Evolutionary conservation across 2,797 vertebrate species (phyloP).

Genomic region (Tiaroga cobitis): DNA sequence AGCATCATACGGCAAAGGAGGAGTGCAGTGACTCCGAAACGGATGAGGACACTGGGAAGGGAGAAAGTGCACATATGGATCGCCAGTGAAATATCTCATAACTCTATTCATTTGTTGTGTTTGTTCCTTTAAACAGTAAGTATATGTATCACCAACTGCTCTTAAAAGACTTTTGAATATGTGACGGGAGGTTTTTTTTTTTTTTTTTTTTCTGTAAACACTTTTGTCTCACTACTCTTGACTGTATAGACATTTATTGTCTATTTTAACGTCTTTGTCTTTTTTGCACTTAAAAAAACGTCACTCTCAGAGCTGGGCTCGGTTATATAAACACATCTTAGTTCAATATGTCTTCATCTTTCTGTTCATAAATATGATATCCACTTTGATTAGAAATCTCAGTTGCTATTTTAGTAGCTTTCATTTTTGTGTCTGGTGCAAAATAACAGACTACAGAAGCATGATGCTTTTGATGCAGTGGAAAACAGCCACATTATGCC

Average conservation of each 20-base stretch:
- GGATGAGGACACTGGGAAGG: slow-evolving; percentile 60
- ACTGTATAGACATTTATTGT: neutral
- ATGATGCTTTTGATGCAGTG: neutral
- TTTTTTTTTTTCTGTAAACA: neutral
- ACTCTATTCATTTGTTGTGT: slow-evolving; percentile 25
- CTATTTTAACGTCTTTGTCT: neutral
- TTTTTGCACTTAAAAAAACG: slow-evolving; percentile 30
- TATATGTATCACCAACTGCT: neutral
- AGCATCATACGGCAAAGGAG: neutral
- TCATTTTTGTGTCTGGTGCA: neutral
- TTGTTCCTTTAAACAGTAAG: slow-evolving; percentile 20
- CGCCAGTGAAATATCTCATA: slow-evolving; percentile 54
- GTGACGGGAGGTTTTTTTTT: neutral
- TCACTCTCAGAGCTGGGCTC: slow-evolving; percentile 40
- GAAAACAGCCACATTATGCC: neutral
- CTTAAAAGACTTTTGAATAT: slow-evolving; percentile 1
- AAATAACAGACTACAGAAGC: neutral
- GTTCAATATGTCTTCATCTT: slow-evolving; percentile 4
- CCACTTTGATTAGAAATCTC: neutral
- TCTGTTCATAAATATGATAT: slow-evolving; percentile 11
- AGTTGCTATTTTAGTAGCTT: neutral
- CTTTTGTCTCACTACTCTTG: slow-evolving; percentile 4
- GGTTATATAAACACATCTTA: slow-evolving; percentile 1
- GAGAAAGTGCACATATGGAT: neutral
- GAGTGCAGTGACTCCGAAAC: slow-evolving; percentile 72